These are phyloP conservation scores for Calycopis cecrops DNA, from an alignment of 1,140 invertebrate genomes.

Conservation along the genomic window DNA sequence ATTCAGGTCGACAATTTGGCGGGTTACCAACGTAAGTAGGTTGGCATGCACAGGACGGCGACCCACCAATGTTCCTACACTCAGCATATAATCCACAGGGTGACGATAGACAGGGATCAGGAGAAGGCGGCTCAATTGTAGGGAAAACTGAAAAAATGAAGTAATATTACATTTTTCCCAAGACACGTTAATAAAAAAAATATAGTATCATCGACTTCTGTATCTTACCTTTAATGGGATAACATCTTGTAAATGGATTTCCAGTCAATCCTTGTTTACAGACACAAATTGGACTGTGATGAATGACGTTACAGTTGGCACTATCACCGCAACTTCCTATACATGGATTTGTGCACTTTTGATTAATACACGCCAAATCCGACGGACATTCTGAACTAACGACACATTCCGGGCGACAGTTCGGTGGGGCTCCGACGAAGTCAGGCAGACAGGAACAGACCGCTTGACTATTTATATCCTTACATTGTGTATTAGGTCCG, in stretches of 20 bases:
- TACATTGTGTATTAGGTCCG: slow-evolving; percentile 84
- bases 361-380: slow-evolving; percentile 78
- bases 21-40: slow-evolving; percentile 80
- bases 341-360: slow-evolving; percentile 82
- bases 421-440: slow-evolving; percentile 82
- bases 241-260: slow-evolving; percentile 83
- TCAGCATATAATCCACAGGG: slow-evolving; percentile 85
- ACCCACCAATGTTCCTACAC: slow-evolving; percentile 79
- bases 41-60: slow-evolving; percentile 81
- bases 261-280: slow-evolving; percentile 80
- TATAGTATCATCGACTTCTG: no score
- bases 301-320: slow-evolving; percentile 85
- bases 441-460: slow-evolving; percentile 82
- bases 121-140: slow-evolving; percentile 48
- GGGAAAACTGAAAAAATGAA: slow-evolving; percentile 72
- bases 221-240: slow-evolving; percentile 76
- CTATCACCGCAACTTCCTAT: slow-evolving; percentile 84
- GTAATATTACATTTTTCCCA: slow-evolving; percentile 4
- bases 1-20: slow-evolving; percentile 85
- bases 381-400: slow-evolving; percentile 82
- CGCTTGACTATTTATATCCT: slow-evolving; percentile 78
- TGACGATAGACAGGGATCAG: slow-evolving; percentile 82
- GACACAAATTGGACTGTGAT: slow-evolving; percentile 84
- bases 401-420: slow-evolving; percentile 84
- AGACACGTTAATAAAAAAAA: no score